Evolutionary conservation across 1,140 invertebrate genomes (phyloP), one percentile per base, ranked within the genome.

Genomic region (Rhagoletis pomonella): DNA sequence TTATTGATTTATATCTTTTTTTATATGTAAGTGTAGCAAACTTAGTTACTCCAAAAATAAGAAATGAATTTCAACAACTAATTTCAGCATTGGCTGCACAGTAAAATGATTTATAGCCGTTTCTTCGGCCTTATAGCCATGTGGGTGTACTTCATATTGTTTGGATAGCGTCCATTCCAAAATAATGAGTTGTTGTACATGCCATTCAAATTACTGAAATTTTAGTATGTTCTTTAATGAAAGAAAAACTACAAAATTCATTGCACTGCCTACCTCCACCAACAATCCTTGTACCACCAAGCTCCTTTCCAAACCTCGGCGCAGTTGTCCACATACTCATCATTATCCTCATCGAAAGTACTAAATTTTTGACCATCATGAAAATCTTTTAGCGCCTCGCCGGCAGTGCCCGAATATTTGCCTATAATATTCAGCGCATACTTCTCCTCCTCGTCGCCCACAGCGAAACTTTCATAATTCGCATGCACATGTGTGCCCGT

Each of bases 341-440:
- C 85, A 10, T 86, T 86, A 65, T 86, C 85, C 58, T 64, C 19
- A 86, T 86, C 85, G 3, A n/a, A 60, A 3, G 85, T 86, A 19
- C 55, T 62, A 50, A 86, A 86, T 42, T 86, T 86, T 47, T 19
- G 42, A n/a, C 85, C 85, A 62, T 60, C 60, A n/a, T 65, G 85
- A 9, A 58, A 73, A 10, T 42, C 67, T 0, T 6, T 44, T n/a
- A 97, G 90, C 0, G 96, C 95, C 90, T 97, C 95, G 19, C 94
- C 95, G 87, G 95, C 95, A 88, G 94, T 95, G 14, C 96, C 96
- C 39, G 93, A 93, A 90, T 95, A 96, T 59, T 94, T 93, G 4
- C 95, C 95, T 1, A 97, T 90, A 1, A 95, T 93, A 88, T 94
- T 94, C 42, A 97, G 94, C 14, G 94, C 93, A 90, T 96, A 97